phyloP scores from a whole-genome alignment of 2,888 invertebrate genomes.

The Heliconius erato region DNA sequence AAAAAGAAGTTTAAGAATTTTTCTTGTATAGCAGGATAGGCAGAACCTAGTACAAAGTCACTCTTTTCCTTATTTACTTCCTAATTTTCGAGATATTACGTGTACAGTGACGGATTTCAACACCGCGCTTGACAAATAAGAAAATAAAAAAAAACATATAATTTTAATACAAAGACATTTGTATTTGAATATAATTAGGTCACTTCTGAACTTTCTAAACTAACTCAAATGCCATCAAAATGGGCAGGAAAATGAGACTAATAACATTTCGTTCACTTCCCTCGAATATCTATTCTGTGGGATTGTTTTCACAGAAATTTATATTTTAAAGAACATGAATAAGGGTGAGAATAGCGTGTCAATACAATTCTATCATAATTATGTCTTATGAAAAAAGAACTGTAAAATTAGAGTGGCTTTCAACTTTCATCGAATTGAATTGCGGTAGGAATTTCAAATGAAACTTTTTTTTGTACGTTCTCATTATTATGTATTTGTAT shows the following conservation, averaged over 20 bases:
- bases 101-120: too few relatives aligned
- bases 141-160: too few relatives aligned
- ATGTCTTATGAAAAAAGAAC: conserved; percentile 11
- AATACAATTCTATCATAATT: not conserved
- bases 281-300: conserved; percentile 1
- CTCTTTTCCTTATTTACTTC: too few relatives aligned
- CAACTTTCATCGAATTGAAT: conserved; percentile 9
- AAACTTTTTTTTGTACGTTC: not conserved
- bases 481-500: too few relatives aligned
- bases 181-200: too few relatives aligned
- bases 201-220: not conserved
- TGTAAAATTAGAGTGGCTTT: conserved; percentile 12
- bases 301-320: not conserved
- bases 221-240: conserved; percentile 12
- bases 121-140: too few relatives aligned
- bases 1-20: too few relatives aligned
- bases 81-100: too few relatives aligned
- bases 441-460: conserved; percentile 8
- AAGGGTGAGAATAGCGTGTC: not conserved
- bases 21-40: too few relatives aligned
- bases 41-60: too few relatives aligned
- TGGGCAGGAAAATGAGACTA: conserved; percentile 22
- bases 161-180: too few relatives aligned
- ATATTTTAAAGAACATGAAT: not conserved
- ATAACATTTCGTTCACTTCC: conserved; percentile 12